These are phyloP conservation scores for Larimichthys crocea DNA, from an alignment of 2,113 vertebrate species.

Conservation along the genomic window DNA sequence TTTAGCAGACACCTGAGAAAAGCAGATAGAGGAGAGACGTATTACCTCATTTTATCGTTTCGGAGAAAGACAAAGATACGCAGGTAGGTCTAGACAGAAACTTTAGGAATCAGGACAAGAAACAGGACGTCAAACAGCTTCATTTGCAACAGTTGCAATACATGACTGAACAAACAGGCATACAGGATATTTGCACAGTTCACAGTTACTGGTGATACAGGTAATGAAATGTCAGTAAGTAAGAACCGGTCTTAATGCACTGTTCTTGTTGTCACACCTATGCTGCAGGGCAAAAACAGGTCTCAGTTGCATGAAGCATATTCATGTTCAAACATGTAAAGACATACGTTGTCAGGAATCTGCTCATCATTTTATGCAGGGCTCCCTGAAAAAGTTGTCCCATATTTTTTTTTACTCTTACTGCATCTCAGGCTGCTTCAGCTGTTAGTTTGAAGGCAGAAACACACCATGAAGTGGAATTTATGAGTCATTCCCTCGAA, in stretches of 20 bases:
- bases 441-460: conserved; percentile 10
- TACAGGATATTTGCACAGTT: conserved; percentile 22
- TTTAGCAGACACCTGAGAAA: conserved; percentile 85
- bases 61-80: neutral
- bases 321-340: conserved; percentile 37
- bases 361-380: conserved; percentile 1
- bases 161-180: conserved; percentile 4
- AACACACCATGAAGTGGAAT: neutral
- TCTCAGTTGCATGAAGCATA: conserved; percentile 3
- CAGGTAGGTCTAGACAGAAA: neutral
- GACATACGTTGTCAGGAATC: conserved; percentile 32
- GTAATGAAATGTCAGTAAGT: neutral
- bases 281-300: conserved; percentile 29
- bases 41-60: neutral
- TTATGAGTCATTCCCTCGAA: conserved; percentile 2
- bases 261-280: conserved; percentile 34
- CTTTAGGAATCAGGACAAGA: neutral
- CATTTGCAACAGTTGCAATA: neutral
- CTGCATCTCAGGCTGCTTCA: neutral
- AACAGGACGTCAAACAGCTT: neutral
- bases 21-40: conserved; percentile 17
- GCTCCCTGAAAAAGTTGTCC: neutral
- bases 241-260: neutral
- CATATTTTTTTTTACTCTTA: neutral
- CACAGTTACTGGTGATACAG: neutral